These are phyloP conservation scores for Macrostomum cliftonense DNA, from an alignment of 2,888 invertebrate species.

Conservation along the genomic window DNA sequence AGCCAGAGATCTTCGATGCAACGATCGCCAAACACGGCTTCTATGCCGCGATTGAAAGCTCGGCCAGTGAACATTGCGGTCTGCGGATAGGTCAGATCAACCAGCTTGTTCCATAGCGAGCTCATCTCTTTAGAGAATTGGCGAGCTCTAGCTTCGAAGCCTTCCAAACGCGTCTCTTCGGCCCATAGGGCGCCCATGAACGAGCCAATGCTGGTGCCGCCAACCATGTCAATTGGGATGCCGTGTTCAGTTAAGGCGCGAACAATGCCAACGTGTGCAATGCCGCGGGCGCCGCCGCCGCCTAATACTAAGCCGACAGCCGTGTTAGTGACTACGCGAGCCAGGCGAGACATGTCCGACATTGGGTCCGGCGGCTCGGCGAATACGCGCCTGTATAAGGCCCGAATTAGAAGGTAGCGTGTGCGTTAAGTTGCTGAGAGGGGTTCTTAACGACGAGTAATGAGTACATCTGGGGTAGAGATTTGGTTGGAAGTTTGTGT, in stretches of 20 bases:
- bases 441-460: too few species aligned
- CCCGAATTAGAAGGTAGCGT: too few species aligned
- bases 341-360: constrained; percentile 86
- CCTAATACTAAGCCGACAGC: constrained; percentile 89
- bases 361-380: constrained; percentile 47
- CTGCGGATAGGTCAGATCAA: constrained; percentile 89
- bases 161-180: constrained; percentile 50
- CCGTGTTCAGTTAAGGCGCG: constrained; percentile 70
- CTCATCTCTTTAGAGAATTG: constrained; percentile 50
- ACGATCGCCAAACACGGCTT: constrained; percentile 68
- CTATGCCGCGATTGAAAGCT: constrained; percentile 75
- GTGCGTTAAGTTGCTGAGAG: too few species aligned
- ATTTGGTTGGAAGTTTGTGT: too few species aligned
- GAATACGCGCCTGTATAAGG: constrained; percentile 16
- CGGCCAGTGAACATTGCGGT: constrained; percentile 76
- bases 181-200: constrained; percentile 96
- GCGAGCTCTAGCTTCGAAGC: constrained; percentile 50
- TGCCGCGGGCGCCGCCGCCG: constrained; percentile 84
- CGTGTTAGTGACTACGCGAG: constrained; percentile 88
- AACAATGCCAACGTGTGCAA: constrained; percentile 91
- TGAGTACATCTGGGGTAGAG: too few species aligned
- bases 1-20: constrained; percentile 97
- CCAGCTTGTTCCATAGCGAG: constrained; percentile 77
- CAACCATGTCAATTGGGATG: constrained; percentile 96
- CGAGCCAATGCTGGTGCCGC: constrained; percentile 92